These are phyloP conservation scores for Threskiornis aethiopicus DNA, from an alignment of 2,797 vertebrate genomes.

Conservation along the genomic window DNA sequence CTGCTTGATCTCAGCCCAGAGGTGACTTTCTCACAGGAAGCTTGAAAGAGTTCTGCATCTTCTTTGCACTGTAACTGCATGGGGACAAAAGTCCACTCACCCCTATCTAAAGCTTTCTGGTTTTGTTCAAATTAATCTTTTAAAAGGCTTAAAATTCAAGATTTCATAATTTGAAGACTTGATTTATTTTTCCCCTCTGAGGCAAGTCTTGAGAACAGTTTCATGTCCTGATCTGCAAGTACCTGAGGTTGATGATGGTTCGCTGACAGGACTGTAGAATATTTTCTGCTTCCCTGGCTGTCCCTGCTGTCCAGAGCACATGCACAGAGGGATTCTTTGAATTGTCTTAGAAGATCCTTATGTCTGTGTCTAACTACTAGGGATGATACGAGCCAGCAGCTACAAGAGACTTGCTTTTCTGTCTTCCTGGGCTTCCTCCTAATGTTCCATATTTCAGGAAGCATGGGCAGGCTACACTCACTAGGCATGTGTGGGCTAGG, in stretches of 20 bases:
- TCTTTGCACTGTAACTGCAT: background rate
- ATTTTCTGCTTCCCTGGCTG: background rate
- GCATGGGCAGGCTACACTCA: rapidly evolving
- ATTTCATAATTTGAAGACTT: background rate
- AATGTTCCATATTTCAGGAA: background rate
- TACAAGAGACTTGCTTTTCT: background rate
- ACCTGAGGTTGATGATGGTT: background rate
- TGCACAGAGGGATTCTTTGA: background rate
- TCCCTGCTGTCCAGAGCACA: background rate
- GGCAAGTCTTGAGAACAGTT: background rate
- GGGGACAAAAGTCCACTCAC: background rate
- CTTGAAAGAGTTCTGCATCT: background rate
- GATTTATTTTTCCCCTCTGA: too few relatives aligned
- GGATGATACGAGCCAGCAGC: background rate
- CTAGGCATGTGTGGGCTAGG: too few relatives aligned
- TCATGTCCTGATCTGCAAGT: background rate
- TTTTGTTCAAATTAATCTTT: background rate
- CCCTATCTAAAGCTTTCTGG: background rate
- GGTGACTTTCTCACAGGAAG: background rate
- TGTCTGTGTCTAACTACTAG: background rate
- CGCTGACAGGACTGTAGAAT: background rate
- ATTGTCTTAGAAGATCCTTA: background rate
- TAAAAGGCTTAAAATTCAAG: background rate
- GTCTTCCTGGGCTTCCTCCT: background rate
- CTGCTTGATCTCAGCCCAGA: background rate